phyloP scores from a whole-genome alignment of 2,888 invertebrate genomes.

The Gibbula magus region DNA sequence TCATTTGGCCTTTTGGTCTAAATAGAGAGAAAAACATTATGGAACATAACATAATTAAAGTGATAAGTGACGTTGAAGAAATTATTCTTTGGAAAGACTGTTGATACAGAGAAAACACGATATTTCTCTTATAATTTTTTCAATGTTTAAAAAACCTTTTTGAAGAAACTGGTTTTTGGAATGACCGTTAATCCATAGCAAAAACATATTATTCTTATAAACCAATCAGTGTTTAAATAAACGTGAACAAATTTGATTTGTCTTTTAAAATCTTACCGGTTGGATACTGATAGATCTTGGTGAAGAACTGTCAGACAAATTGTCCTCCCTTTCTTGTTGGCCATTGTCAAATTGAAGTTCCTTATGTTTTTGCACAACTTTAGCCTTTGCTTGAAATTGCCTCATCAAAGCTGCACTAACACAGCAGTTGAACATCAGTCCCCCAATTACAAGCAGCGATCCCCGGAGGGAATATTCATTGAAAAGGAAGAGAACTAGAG shows the following conservation, averaged over 20 bases:
- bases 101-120: neutral
- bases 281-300: too few relatives aligned
- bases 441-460: neutral
- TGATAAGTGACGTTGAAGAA: neutral
- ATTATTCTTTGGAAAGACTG: neutral
- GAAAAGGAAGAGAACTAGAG: neutral
- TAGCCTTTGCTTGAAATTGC: neutral
- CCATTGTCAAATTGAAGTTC: too few relatives aligned
- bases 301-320: too few relatives aligned
- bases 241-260: too few relatives aligned
- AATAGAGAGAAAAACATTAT: neutral
- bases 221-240: too few relatives aligned
- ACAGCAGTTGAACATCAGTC: neutral
- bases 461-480: neutral
- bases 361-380: too few relatives aligned
- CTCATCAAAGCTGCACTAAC: neutral
- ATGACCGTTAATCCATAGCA: too few relatives aligned
- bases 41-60: neutral
- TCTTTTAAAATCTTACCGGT: too few relatives aligned
- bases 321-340: too few relatives aligned
- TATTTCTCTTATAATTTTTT: neutral
- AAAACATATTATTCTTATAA: too few relatives aligned
- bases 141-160: too few relatives aligned
- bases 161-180: too few relatives aligned
- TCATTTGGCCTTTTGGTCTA: neutral